A percentile compares a stretch with the other conserved stretches of the same genome.
Evolutionary conservation across 2,797 vertebrate species (phyloP).

Genomic region (Sylvilagus floridanus): DNA sequence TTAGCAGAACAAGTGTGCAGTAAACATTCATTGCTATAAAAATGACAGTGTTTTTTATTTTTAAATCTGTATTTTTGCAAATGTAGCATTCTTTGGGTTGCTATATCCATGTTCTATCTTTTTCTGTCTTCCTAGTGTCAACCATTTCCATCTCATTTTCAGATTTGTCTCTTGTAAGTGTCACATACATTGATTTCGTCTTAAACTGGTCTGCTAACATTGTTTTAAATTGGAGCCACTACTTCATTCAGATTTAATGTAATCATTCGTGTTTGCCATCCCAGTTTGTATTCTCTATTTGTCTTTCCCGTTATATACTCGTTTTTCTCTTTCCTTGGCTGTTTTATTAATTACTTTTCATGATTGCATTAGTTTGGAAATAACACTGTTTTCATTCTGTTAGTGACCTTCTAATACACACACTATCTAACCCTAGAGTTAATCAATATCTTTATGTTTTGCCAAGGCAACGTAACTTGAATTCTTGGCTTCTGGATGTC

Average conservation of each 20-base stretch:
- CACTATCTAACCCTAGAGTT: constrained; percentile 3
- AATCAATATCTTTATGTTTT: not conserved
- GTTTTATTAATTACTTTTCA: constrained; percentile 22
- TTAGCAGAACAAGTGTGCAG: not conserved
- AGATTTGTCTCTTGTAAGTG: not conserved
- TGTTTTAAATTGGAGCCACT: not conserved
- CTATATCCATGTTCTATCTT: not conserved
- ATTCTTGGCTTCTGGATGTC: not conserved
- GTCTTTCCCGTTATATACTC: not conserved
- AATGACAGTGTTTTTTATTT: not conserved
- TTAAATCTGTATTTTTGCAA: not conserved
- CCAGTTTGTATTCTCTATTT: not conserved
- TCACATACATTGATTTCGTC: not conserved
- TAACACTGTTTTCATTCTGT: not conserved
- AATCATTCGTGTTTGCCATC: not conserved
- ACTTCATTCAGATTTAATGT: constrained; percentile 1
- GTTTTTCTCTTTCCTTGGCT: not conserved
- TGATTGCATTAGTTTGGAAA: not conserved
- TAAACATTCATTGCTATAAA: not conserved
- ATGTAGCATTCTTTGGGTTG: not conserved
- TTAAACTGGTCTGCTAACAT: not conserved
- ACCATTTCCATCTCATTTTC: not conserved
- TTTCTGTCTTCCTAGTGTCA: not conserved
- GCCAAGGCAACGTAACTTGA: not conserved
- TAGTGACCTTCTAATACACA: not conserved